Percentiles rank a stretch among this genome's conserved stretches.
phyloP scores from a whole-genome alignment of 2,113 vertebrate genomes.

The Acanthochromis polyacanthus region DNA sequence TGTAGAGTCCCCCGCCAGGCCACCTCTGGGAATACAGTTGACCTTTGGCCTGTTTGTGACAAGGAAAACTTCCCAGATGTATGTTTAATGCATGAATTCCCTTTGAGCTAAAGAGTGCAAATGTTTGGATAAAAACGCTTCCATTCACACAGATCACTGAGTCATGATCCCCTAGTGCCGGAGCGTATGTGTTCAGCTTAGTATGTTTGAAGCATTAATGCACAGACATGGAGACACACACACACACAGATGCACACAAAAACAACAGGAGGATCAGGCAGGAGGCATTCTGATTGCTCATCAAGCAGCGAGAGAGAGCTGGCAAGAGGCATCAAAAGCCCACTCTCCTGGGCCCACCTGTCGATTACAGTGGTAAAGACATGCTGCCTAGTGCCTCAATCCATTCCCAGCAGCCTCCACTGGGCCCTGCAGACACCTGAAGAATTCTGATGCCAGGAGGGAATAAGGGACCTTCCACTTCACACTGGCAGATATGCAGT shows the following conservation, averaged over 20 bases:
- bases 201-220: not conserved
- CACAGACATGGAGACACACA: not conserved
- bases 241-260: slow-evolving; percentile 32
- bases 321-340: slow-evolving; percentile 65
- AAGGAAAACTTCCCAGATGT: slow-evolving; percentile 30
- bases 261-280: slow-evolving; percentile 52
- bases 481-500: slow-evolving; percentile 45
- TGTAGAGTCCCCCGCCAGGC: not conserved
- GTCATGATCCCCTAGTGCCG: not conserved
- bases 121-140: slow-evolving; percentile 11
- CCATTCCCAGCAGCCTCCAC: slow-evolving; percentile 69
- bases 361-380: slow-evolving; percentile 79
- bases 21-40: slow-evolving; percentile 14
- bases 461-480: slow-evolving; percentile 71
- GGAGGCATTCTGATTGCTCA: slow-evolving; percentile 67
- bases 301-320: slow-evolving; percentile 63
- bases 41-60: slow-evolving; percentile 38
- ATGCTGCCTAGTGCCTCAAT: slow-evolving; percentile 71
- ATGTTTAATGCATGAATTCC: slow-evolving; percentile 32
- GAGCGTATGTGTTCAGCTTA: slow-evolving; percentile 2
- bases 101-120: no score
- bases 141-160: slow-evolving; percentile 10
- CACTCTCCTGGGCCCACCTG: slow-evolving; percentile 77
- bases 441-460: slow-evolving; percentile 75
- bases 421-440: slow-evolving; percentile 63